Base-by-base conservation (phyloP, 2,888 invertebrate species). In the Alcis repandata region DNA sequence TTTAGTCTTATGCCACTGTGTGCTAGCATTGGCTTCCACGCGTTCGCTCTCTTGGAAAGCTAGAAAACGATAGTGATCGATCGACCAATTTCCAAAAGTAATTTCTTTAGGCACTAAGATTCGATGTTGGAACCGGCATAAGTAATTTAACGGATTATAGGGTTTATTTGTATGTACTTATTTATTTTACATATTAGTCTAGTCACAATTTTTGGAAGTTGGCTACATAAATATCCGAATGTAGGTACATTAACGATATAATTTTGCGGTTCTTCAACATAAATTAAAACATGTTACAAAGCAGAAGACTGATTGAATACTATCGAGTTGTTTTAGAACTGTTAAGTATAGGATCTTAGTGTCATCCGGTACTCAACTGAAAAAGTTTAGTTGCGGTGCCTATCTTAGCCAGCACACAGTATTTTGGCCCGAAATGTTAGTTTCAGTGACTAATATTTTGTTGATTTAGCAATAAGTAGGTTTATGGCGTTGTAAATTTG, bases 391-490 rank as follows among this genome's bases (percentile, higher is more conserved):
- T 68, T 69, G 59, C 67, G 70, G 73, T 75, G 77, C 76, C 74
- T 77, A 74, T 77, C 77, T 77, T 79, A 78, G 79, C 79, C 79
- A 80, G 82, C 80, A 80, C 79, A 80, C 79, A 79, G 80, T 71
- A 69, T 63, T 63, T 74, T 60, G 72, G 77, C 75, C 76, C 77
- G 68, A 79, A 78, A 75, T 77, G 69, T 78, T 75, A 59, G 75
- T 76, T 80, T 79, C 79, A 79, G 79, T 79, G 78, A 84, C 67
- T 73, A 70, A 73, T 61, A 71, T 78, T 81, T 73, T 76, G 77
- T 86, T 84, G 78, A 71, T 69, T 78, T 84, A 87, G 85, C 82
- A 85, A 86, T 87, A 87, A 85, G 78, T 85, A 85, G 78, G 69
- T 80, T 75, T 77, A 76, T 72, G 77, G 71, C 71, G 66, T 72